Conservation (phyloP, 2,113 vertebrate species). For the Meriones unguiculatus region DNA sequence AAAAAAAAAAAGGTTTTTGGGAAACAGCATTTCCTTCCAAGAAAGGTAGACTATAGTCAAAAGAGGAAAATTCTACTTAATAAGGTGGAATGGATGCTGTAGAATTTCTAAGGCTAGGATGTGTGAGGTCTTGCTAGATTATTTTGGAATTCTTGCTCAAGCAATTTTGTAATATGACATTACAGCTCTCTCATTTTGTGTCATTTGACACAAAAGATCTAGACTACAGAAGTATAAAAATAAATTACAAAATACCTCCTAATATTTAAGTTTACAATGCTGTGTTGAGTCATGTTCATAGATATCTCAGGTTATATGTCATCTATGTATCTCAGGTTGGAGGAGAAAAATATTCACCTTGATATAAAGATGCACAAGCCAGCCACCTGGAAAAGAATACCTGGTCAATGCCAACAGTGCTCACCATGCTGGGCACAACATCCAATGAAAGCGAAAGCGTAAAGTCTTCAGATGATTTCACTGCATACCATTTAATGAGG, state of each 20-base stretch:
- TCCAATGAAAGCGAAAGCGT: fast-evolving
- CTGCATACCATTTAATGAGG: background rate
- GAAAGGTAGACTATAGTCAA: background rate
- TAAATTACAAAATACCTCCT: background rate
- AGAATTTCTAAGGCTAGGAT: background rate
- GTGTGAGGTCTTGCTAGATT: background rate
- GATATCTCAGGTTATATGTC: background rate
- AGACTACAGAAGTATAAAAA: background rate
- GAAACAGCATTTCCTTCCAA: background rate
- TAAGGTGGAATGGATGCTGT: background rate
- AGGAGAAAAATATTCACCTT: background rate
- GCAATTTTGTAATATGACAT: background rate
- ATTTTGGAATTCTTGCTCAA: background rate
- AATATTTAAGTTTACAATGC: background rate
- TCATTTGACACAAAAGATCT: background rate
- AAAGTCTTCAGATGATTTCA: background rate
- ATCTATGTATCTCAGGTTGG: background rate
- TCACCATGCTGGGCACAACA: background rate
- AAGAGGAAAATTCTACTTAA: conserved; percentile 24
- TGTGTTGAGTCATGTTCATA: background rate
- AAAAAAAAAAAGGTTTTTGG: background rate
- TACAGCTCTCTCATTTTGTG: background rate
- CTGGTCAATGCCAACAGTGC: background rate
- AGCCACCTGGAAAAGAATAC: background rate
- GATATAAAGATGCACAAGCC: background rate